Evolutionary conservation across 2,113 vertebrate species (phyloP), one percentile per base, ranked within the genome.

Genomic region (Speoplatyrhinus poulsoni): DNA sequence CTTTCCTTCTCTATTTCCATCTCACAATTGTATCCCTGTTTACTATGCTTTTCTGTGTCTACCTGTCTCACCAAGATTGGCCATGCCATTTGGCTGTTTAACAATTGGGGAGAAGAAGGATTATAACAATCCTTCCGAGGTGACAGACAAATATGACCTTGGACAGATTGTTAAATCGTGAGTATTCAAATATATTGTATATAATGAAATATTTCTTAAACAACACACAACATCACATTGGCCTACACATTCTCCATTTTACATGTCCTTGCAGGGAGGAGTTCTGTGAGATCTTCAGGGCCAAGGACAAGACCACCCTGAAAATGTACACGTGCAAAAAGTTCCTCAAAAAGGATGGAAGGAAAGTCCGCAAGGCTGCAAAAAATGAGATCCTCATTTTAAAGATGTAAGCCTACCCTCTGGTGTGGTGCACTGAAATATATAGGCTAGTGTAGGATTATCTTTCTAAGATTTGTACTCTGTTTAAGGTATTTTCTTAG

Each of bases 41-140:
- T 15, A 3, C 68, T 32, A 7, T 60, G 32, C 54, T 16, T 16
- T 36, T 59, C 12, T 65, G n/a, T 56, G 12, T 36, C 46, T 58
- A n/a, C 13, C 8, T 61, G 48, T 49, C 55, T 72, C 58, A 49
- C 17, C 86, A 89, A 92, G 83, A 87, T 92, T 64, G 92, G 95
- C 94, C 90, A 99, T 99, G 97, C 96, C 96, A 88, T 98, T 98
- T 95, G 96, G 96, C 93, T 99, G 97, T 85, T 94, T 98, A 90
- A 95, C 96, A 12, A 92, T 98, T 77, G 96, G 97, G 11, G 96
- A 98, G 84, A 98, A 98, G 93, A 98, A 98, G 95, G 96, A 98
- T 92, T 99, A 98, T 82, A 95, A 95, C 89, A 98, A 94, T 90
- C 96, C 96, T 53, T 95, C 95, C 0, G 97, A 99, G 49, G 96